Conservation (phyloP, 2,113 vertebrate genomes). For the Formicarius rufipectus region DNA sequence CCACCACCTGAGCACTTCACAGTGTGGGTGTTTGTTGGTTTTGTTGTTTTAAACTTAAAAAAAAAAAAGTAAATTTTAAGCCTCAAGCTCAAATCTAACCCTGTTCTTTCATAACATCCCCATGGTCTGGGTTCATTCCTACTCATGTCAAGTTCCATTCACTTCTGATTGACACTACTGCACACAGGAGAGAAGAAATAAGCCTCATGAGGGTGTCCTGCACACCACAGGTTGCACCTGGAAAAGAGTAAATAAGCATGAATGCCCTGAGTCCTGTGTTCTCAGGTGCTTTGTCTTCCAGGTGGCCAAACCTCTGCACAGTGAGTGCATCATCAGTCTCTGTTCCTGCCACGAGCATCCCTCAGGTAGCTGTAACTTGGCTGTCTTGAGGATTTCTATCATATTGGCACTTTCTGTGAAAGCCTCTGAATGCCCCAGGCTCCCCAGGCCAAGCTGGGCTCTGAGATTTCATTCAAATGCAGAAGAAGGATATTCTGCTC, state of each 20-base stretch:
- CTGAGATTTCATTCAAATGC: neutral
- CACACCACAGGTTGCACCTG: neutral
- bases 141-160: neutral
- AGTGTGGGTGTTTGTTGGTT: rapidly evolving
- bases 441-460: rapidly evolving
- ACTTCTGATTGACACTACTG: neutral
- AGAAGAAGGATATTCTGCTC: neutral
- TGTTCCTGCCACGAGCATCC: neutral
- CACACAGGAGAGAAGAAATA: neutral
- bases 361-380: neutral
- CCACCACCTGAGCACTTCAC: neutral
- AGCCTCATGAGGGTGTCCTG: neutral
- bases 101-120: neutral
- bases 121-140: neutral
- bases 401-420: neutral
- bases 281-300: neutral
- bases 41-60: neutral
- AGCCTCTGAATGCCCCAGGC: neutral
- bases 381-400: neutral
- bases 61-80: neutral
- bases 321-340: neutral
- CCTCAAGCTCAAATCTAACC: neutral
- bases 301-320: neutral
- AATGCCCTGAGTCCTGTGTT: neutral
- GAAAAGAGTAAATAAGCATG: neutral